phyloP scores from a whole-genome alignment of 2,797 vertebrate species.

The Pachyuromys duprasi region DNA sequence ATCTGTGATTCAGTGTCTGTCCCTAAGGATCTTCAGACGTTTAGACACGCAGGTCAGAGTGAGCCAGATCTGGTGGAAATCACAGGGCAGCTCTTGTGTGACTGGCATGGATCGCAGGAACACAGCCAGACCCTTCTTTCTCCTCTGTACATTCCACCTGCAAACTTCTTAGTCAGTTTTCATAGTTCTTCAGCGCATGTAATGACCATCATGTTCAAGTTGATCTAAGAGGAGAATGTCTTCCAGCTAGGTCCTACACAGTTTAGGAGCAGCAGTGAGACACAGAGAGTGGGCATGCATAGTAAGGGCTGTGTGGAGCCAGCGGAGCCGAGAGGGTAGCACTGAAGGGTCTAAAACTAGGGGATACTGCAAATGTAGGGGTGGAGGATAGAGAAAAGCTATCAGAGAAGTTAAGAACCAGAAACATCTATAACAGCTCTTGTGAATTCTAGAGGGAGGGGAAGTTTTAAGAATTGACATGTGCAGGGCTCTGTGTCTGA shows the following conservation, averaged over 20 bases:
- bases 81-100: neutral
- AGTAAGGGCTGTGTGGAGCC: no score
- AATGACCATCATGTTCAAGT: neutral
- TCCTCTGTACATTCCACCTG: neutral
- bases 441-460: neutral
- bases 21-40: neutral
- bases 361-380: neutral
- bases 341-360: neutral
- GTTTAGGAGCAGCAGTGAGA: neutral
- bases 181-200: neutral
- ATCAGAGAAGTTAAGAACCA: neutral
- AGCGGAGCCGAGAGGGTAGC: neutral
- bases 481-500: neutral
- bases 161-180: neutral
- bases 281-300: fast-evolving
- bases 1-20: neutral
- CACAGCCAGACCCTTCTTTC: neutral
- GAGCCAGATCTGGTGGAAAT: no score
- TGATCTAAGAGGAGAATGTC: neutral
- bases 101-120: neutral
- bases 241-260: neutral
- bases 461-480: neutral
- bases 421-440: neutral
- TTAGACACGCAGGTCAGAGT: neutral
- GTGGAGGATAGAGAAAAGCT: neutral